Base-by-base conservation (phyloP, 2,797 vertebrate species). In the Benthosema pterotum region DNA sequence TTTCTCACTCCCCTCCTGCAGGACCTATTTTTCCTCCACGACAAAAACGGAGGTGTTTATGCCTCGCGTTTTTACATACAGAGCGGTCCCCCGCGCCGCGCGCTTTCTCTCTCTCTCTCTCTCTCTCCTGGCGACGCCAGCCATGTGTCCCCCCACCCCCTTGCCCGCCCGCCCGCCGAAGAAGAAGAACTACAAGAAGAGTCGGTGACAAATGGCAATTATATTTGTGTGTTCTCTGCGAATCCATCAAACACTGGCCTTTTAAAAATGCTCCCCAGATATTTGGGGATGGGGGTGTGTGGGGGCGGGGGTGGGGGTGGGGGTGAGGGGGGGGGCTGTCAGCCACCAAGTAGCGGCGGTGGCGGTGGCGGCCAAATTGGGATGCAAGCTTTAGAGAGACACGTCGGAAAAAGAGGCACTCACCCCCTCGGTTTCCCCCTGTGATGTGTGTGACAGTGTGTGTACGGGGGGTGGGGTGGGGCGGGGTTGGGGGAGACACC, bases 201-300 rank as follows among this genome's bases (percentile, higher is more conserved):
- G 90, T 88, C 84, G 0, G 92, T 93, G 93, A 94, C 93, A 94
- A 94, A 93, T 93, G 92, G 93, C 93, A 94, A 93, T 94, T 93
- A 94, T 93, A 93, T 93, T 93, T 93, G 93, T 94, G 92, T 93
- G 92, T 94, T 93, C 92, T 93, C 93, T 89, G 89, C 91, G 93
- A 93, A 93, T 93, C 92, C 91, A 93, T 94, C 93, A 93, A 93
- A 91, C 91, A 90, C 90, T 93, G 92, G 92, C 92, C 93, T 94
- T 94, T 94, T 92, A 93, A 93, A 94, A 94, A 92, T 91, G 90
- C 91, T 94, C 92, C 92, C 93, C 84, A 87, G 92, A 92, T 93
- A 92, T 91, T 92, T 90, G 88, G 88, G n/a, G n/a, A n/a, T n/a
- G n/a, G n/a, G n/a, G n/a, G n/a, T n/a, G n/a, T n/a, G n/a, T n/a